Evolutionary conservation across 1,140 invertebrate genomes (phyloP).

Genomic region (Cydia strobilella): DNA sequence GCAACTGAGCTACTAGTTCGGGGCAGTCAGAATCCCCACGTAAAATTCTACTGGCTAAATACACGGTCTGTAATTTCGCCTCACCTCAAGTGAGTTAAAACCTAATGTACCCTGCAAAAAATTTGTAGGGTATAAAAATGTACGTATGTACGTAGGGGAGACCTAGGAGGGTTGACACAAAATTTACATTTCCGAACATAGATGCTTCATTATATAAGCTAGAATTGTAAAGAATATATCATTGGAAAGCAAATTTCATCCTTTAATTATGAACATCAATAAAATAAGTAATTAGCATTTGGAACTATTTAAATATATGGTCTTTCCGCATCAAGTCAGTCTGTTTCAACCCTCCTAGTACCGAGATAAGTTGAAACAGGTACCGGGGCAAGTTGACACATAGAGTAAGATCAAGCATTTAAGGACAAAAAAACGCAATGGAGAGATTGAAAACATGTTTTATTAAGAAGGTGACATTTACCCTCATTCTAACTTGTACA

Average conservation of each 20-base stretch:
- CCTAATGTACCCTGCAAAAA: no score
- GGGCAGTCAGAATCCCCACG: no score
- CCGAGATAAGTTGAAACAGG: conserved; percentile 7
- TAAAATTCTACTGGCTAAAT: no score
- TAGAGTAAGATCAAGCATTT: not conserved
- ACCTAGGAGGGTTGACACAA: conserved; percentile 14
- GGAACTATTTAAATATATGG: not conserved
- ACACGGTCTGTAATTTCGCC: no score
- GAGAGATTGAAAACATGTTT: not conserved
- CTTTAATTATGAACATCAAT: not conserved
- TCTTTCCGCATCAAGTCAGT: not conserved
- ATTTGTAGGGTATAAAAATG: no score
- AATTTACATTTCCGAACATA: not conserved
- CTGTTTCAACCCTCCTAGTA: conserved; percentile 15
- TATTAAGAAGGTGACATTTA: no score
- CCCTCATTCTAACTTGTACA: no score
- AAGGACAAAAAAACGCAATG: not conserved
- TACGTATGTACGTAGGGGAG: no score
- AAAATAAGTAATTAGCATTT: not conserved
- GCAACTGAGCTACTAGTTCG: no score
- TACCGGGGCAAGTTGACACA: conserved; percentile 14
- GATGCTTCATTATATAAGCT: not conserved
- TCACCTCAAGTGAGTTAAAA: no score
- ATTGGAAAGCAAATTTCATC: not conserved
- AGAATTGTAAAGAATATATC: not conserved